phyloP scores from a whole-genome alignment of 2,797 vertebrate species.

The Strix occidentalis region DNA sequence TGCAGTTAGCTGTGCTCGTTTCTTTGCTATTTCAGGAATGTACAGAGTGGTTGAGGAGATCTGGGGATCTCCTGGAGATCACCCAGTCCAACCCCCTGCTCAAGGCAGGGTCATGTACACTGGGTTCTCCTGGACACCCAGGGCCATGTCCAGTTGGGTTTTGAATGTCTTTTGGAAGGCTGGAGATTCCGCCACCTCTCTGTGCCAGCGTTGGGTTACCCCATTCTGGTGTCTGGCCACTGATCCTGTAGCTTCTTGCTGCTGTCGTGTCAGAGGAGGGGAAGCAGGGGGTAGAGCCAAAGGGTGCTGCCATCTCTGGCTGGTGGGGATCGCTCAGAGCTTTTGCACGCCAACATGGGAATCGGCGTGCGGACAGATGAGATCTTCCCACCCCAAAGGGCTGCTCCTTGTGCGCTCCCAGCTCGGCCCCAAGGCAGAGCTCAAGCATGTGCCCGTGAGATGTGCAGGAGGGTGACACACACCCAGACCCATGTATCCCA shows the following conservation, averaged over 20 bases:
- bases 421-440: rapidly evolving
- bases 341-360: rapidly evolving
- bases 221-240: background rate
- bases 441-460: background rate
- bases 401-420: background rate
- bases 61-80: background rate
- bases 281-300: background rate
- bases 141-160: background rate
- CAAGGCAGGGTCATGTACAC: background rate
- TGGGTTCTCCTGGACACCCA: background rate
- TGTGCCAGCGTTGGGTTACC: background rate
- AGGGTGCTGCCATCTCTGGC: background rate
- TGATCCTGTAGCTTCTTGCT: background rate
- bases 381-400: background rate
- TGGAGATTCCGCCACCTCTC: background rate
- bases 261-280: background rate
- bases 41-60: background rate
- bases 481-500: rapidly evolving
- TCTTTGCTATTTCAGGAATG: background rate
- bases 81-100: background rate
- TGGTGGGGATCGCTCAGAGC: rapidly evolving
- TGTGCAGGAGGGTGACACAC: rapidly evolving
- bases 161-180: background rate
- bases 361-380: rapidly evolving
- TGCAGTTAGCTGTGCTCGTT: background rate